Conservation (phyloP, 2,888 invertebrate genomes). For the Drosophila limbata region DNA sequence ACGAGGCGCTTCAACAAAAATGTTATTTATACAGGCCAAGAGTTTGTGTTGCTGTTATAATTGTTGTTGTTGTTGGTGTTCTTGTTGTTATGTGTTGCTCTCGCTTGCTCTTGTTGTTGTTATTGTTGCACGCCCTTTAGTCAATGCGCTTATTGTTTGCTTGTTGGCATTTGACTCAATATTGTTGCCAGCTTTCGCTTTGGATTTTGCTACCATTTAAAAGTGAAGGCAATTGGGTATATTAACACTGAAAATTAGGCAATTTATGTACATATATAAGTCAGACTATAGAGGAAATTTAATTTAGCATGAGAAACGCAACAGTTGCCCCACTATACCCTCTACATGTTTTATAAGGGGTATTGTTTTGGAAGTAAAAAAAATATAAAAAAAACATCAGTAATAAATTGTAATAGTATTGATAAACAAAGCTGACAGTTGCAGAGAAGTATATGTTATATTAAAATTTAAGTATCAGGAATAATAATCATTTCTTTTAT, state of each 20-base stretch:
- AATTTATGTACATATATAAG: background rate
- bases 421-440: too few relatives aligned
- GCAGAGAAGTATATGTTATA: too few relatives aligned
- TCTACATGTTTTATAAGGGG: background rate
- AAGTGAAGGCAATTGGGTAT: background rate
- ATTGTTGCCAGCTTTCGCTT: constrained; percentile 18
- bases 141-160: constrained; percentile 70
- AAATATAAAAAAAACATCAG: too few relatives aligned
- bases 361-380: too few relatives aligned
- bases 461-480: too few relatives aligned
- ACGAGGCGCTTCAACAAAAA: constrained; percentile 71
- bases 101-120: constrained; percentile 10
- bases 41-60: constrained; percentile 20
- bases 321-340: background rate
- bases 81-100: background rate
- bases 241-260: background rate
- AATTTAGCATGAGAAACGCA: background rate
- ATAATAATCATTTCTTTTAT: too few relatives aligned
- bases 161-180: constrained; percentile 45
- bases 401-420: too few relatives aligned
- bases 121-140: constrained; percentile 58
- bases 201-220: background rate
- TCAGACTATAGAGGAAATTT: background rate
- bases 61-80: constrained; percentile 10
- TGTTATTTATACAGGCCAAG: constrained; percentile 68